Base-by-base conservation (phyloP, 2,888 invertebrate species). In the Poecilus cupreus region DNA sequence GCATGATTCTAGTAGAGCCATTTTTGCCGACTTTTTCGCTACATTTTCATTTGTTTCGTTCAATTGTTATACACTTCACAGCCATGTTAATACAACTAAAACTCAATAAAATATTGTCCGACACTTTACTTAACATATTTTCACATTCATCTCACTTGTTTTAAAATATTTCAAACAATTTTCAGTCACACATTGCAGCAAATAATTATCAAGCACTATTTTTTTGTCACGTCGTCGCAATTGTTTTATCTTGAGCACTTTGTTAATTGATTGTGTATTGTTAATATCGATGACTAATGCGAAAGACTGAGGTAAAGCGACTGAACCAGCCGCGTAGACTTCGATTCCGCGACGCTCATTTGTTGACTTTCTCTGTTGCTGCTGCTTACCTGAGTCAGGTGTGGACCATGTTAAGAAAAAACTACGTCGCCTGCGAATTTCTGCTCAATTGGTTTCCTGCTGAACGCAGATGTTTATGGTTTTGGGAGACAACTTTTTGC, bases 1-100 rank as follows among this genome's bases (percentile, higher is more conserved):
- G 85, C 90, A 90, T 75, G 88, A 87, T 83, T 89, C 87, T 80
- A 90, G 85, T 72, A 90, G 85, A 76, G 89, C 89, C 90, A 89
- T 89, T 84, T n/a, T 85, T 85, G 51, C 32, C 32, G 32, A 32
- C 8, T 32, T 32, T 32, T 68, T 68, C 13, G 13, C 64, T 68
- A 57, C 76, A 76, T 57, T 54, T 22, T 68, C 26, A 68, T 11
- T 68, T 16, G 18, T 26, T 68, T 32, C 32, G 32, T 32, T 32
- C 32, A 32, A 32, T 8, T 49, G 11, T 75, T 54, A 76, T 32
- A 18, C 76, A 76, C 20, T 16, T 70, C 60, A 60, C 60, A 60
- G 6, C 60, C 26, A 60, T 26, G 11, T n/a, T 60, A n/a, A 22
- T 8, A 60, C 22, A 13, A 46, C 1, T 18, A 54, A 24, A 60